A percentile compares a stretch with the other conserved stretches of the same genome.
These are phyloP conservation scores for Therioaphis trifolii DNA, from an alignment of 2,888 invertebrate genomes.

Conservation along the genomic window DNA sequence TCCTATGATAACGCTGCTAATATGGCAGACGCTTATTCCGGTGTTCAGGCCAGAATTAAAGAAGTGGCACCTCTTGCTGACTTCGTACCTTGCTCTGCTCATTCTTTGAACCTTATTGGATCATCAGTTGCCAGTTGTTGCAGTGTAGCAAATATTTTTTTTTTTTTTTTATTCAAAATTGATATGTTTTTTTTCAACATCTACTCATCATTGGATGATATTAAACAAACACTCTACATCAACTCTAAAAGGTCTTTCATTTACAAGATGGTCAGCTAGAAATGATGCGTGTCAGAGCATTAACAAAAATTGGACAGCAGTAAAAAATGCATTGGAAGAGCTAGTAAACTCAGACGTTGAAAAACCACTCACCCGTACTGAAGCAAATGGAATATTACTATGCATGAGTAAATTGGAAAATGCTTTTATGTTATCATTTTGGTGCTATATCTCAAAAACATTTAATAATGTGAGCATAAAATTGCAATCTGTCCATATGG, in stretches of 20 bases:
- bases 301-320: background rate
- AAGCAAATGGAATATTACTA: background rate
- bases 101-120: constrained; percentile 7
- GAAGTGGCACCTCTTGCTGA: background rate
- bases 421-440: background rate
- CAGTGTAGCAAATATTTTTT: background rate
- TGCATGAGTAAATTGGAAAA: constrained; percentile 3
- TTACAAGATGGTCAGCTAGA: no score
- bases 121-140: background rate
- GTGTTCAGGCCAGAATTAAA: background rate
- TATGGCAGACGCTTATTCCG: constrained; percentile 23
- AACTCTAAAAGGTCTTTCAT: constrained; percentile 33
- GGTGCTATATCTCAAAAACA: background rate
- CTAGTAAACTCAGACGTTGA: background rate
- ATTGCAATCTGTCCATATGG: constrained; percentile 6
- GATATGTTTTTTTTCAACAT: constrained; percentile 24
- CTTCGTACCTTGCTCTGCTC: background rate
- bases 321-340: no score
- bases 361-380: no score
- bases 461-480: constrained; percentile 18
- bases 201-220: constrained; percentile 29
- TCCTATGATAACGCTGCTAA: constrained; percentile 35
- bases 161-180: no score
- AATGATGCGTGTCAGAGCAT: constrained; percentile 14
- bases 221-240: background rate